Evolutionary conservation across 2,888 invertebrate genomes (phyloP).

Genomic region (Xylota sylvarum): DNA sequence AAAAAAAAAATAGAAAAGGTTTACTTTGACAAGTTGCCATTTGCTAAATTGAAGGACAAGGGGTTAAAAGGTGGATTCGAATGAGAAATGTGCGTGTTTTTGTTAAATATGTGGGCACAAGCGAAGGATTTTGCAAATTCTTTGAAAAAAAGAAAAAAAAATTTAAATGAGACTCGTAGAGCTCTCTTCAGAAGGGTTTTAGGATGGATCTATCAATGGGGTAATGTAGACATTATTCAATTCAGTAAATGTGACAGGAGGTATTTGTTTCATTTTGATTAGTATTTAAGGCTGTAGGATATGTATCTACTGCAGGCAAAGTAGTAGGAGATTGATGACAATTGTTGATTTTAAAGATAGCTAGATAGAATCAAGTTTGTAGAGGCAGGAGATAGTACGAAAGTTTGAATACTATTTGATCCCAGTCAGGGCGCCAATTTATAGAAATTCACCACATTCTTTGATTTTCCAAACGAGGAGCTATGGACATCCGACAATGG

Average conservation of each 20-base stretch:
- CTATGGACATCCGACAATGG: too few relatives aligned
- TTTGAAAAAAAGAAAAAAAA: neutral
- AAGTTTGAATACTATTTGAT: too few relatives aligned
- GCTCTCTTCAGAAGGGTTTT: constrained; percentile 35
- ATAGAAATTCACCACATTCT: too few relatives aligned
- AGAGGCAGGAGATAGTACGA: too few relatives aligned
- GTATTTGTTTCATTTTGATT: constrained; percentile 28
- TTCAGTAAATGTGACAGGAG: constrained; percentile 50
- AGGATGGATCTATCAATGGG: constrained; percentile 35
- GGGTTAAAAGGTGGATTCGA: constrained; percentile 60
- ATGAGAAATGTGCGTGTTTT: constrained; percentile 65
- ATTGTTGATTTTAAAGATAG: too few relatives aligned
- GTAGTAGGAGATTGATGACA: too few relatives aligned
- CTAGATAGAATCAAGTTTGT: too few relatives aligned
- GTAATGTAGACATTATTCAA: constrained; percentile 64
- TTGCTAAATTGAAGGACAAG: constrained; percentile 60
- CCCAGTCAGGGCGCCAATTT: too few relatives aligned
- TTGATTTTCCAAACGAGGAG: too few relatives aligned
- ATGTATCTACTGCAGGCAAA: too few relatives aligned
- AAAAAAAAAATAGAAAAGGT: too few relatives aligned
- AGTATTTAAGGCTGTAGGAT: neutral
- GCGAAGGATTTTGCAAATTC: constrained; percentile 53
- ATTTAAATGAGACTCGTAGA: constrained; percentile 14
- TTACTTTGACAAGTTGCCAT: constrained; percentile 70
- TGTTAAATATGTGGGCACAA: constrained; percentile 60